Base-by-base conservation (phyloP, 2,888 invertebrate genomes). In the Globia sparganii region DNA sequence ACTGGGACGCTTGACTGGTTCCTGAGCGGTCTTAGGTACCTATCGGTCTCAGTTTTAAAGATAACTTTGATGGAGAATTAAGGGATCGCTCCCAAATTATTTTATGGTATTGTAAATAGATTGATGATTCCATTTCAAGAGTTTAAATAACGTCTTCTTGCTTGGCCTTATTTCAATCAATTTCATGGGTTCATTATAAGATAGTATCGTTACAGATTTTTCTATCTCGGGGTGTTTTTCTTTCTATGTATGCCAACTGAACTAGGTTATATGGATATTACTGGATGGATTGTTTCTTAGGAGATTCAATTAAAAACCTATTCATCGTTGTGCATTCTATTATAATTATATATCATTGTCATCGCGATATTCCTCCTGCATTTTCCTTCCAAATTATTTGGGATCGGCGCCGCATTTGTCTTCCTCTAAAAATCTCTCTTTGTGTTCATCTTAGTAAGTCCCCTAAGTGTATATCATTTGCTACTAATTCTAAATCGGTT, bases 1-100 rank as follows among this genome's bases (percentile, higher is more conserved):
- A 87, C 82, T 82, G 71, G 88, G 84, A 78, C 86, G 81, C 40
- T 61, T 64, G 61, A 34, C 46, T 34, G 15, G 40, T 25, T 46
- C 37, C 46, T 68, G 56, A 43, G 18, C 43, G 8, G 49, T 40
- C 34, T 78, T 62, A 18, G 66, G 31, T 40, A 49, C 25, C 8
- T 18, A 61, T 46, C 49, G n/a, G 11, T 4, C 13, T 31, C 15
- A 46, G 34, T n/a, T 49, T 5, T 13, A 43, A 21, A 0, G 11
- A 34, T 31, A 65, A 58, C 34, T 37, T 37, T 37, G 34, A 28
- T 13, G 11, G 34, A 67, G 31, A 49, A 67, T 49, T 25, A 34
- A 49, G 31, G 49, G 34, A 46, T 46, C 15, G 0, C 4, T 34
- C 2, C 2, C 15, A 34, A 67, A 18, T 25, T 49, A 4, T 13